These are phyloP conservation scores for Drosophila athabasca DNA, from an alignment of 1,140 invertebrate species.

Conservation along the genomic window DNA sequence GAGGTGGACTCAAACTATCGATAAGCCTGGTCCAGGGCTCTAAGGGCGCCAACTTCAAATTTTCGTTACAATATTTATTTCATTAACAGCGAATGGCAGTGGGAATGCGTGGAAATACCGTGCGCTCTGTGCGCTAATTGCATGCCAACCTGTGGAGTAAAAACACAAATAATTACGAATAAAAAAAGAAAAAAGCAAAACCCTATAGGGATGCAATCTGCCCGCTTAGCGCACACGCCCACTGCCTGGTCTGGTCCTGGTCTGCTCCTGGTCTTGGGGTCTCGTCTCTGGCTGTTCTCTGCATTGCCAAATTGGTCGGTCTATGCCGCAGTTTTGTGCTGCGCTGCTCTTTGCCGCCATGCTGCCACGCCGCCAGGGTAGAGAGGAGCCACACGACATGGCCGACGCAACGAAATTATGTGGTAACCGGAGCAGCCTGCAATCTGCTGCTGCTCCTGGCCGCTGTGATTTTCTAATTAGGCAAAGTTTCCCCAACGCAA, in stretches of 20 bases:
- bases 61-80: slow-evolving; percentile 71
- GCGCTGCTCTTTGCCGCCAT: slow-evolving; percentile 16
- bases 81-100: slow-evolving; percentile 68
- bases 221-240: background rate
- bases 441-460: slow-evolving; percentile 44
- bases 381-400: slow-evolving; percentile 18
- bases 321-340: slow-evolving; percentile 22
- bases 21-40: too few relatives aligned
- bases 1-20: too few relatives aligned
- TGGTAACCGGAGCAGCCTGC: slow-evolving; percentile 30
- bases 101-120: slow-evolving; percentile 35
- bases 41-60: too few relatives aligned
- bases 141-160: slow-evolving; percentile 70
- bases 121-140: slow-evolving; percentile 63
- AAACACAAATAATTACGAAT: slow-evolving; percentile 32
- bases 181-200: too few relatives aligned
- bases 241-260: background rate
- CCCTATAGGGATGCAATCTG: background rate
- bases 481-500: slow-evolving; percentile 41
- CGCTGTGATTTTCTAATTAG: slow-evolving; percentile 79
- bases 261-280: too few relatives aligned
- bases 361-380: slow-evolving; percentile 10
- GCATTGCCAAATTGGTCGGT: slow-evolving; percentile 35
- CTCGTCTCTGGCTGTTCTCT: background rate
- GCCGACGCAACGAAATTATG: slow-evolving; percentile 37